Evolutionary conservation across 2,888 invertebrate genomes (phyloP).

Genomic region (Ophion ellenae): DNA sequence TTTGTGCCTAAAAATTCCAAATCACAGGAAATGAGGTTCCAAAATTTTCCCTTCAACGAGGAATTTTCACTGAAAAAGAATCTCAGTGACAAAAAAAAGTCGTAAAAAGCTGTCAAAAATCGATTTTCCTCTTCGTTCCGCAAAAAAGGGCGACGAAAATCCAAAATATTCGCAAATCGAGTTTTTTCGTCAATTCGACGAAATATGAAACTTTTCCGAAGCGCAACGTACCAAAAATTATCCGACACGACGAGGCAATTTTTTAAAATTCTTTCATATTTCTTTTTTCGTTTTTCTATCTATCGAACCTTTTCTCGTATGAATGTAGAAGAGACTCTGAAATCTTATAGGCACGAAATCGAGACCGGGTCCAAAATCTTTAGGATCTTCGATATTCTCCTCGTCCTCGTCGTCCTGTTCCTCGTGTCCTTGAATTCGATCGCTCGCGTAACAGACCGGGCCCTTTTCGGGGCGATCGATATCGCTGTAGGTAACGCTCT

Average conservation of each 20-base stretch:
- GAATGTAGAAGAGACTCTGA: slow-evolving; percentile 87
- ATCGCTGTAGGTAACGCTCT: slow-evolving; percentile 88
- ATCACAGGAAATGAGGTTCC: background rate
- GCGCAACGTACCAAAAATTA: background rate
- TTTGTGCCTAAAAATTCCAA: no score
- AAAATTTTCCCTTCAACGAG: background rate
- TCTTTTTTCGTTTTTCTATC: background rate
- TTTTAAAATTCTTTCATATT: background rate
- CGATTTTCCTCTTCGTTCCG: background rate
- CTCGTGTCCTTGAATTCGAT: slow-evolving; percentile 52
- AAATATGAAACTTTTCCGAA: background rate
- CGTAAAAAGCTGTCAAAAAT: background rate
- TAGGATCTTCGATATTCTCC: slow-evolving; percentile 53
- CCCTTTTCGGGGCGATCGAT: slow-evolving; percentile 86
- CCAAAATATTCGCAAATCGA: background rate
- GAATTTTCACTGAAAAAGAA: background rate
- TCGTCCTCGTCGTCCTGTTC: slow-evolving; percentile 62
- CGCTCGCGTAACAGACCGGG: slow-evolving; percentile 86
- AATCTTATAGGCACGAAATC: slow-evolving; percentile 87
- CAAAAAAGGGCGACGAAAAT: background rate
- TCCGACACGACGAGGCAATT: background rate
- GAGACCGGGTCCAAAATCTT: slow-evolving; percentile 84
- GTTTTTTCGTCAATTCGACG: background rate
- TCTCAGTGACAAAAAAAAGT: background rate
- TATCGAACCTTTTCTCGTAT: slow-evolving; percentile 87